Base-by-base conservation (phyloP, 2,113 vertebrate species). In the Papio anubis region DNA sequence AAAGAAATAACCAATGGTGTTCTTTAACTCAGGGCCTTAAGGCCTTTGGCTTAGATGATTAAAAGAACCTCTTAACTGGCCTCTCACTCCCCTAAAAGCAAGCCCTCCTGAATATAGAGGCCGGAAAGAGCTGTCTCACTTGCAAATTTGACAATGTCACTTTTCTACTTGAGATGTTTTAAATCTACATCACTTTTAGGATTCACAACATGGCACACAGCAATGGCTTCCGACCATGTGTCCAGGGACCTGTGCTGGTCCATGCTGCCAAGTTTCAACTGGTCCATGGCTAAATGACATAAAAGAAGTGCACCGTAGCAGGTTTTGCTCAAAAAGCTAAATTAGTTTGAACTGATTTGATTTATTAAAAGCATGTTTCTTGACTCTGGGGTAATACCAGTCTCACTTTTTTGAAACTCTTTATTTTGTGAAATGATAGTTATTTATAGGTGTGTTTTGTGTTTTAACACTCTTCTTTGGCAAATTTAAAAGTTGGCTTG, bases 1-100 rank as follows among this genome's bases (percentile, higher is more conserved):
- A 87, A 59, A 91, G 92, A 90, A 94, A 84, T 81, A 84, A 48
- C 84, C 82, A 84, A 30, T n/a, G 40, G 21, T 84, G 75, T 94
- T 75, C 70, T 88, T 91, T 68, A 59, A 84, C 43, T 38, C 23
- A 10, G 2, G 32, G 35, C 85, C 72, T 82, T 85, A 76, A 84
- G 83, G 40, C 17, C 48, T 93, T 91, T 85, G 48, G 45, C 23
- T 96, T 80, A n/a, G 30, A 76, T 1, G 32, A 64, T 83, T 92
- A 75, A 92, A 76, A 84, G 43, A 68, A 66, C 12, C 20, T 82
- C 43, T 66, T 32, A 79, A 80, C 5, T 64, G 9, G 50, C 43
- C 50, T 81, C 52, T 43, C 25, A 11, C n/a, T 61, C 16, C 61
- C n/a, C 55, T 25, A 20, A 48, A 59, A 4, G 6, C 16, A 59